Evolutionary conservation across 2,113 vertebrate species (phyloP).

Genomic region (Odocoileus hemionus): DNA sequence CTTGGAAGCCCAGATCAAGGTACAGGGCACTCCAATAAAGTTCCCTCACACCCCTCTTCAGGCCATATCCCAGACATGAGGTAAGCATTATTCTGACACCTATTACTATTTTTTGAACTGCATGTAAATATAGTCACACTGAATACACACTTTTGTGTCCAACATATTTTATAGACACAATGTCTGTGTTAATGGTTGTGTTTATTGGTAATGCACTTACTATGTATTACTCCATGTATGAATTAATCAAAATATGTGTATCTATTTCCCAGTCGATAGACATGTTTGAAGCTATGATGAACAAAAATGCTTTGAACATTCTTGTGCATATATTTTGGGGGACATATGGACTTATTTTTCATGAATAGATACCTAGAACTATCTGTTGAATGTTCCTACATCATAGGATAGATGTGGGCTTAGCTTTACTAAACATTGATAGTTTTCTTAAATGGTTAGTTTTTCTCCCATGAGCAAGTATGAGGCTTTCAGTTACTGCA

Average conservation of each 20-base stretch:
- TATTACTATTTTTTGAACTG: neutral
- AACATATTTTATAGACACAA: neutral
- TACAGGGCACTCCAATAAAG: neutral
- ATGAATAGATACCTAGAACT: neutral
- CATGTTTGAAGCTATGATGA: neutral
- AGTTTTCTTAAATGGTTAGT: neutral
- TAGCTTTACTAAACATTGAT: neutral
- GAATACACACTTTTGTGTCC: neutral
- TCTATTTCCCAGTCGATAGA: neutral
- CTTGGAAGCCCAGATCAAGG: neutral
- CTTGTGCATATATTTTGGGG: neutral
- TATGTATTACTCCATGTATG: neutral
- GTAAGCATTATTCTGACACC: neutral
- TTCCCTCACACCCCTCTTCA: neutral
- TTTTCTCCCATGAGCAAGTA: neutral
- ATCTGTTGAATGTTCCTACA: neutral
- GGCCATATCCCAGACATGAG: neutral
- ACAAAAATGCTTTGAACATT: neutral
- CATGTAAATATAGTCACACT: neutral
- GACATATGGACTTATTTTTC: neutral
- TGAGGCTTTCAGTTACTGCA: neutral
- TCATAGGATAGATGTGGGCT: neutral
- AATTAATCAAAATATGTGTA: neutral
- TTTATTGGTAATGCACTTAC: neutral
- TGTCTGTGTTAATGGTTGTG: neutral